These are phyloP conservation scores for Synanthedon tipuliformis DNA, from an alignment of 2,888 invertebrate species.

Conservation along the genomic window DNA sequence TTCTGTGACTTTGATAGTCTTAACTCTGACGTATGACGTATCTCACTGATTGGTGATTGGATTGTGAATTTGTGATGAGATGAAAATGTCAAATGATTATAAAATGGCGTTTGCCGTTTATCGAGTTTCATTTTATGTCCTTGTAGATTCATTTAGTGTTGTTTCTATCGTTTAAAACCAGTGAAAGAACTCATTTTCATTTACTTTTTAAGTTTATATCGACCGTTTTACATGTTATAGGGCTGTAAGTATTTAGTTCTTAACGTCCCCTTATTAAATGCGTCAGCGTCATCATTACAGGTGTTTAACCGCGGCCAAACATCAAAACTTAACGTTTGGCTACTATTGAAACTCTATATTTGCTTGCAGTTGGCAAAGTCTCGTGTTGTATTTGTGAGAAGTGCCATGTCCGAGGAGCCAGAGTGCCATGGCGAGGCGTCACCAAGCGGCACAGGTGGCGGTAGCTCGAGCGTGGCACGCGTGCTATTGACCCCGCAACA, in stretches of 20 bases:
- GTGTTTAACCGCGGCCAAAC: slow-evolving; percentile 47
- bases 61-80: no score
- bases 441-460: slow-evolving; percentile 50
- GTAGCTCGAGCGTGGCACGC: slow-evolving; percentile 65
- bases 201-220: slow-evolving; percentile 6
- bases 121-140: slow-evolving; percentile 36
- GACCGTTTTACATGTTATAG: slow-evolving; percentile 12
- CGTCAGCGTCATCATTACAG: slow-evolving; percentile 26
- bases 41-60: no score
- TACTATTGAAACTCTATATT: slow-evolving; percentile 37
- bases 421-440: slow-evolving; percentile 60
- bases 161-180: background rate
- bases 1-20: no score
- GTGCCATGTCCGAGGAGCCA: slow-evolving; percentile 67
- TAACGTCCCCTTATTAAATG: slow-evolving; percentile 13
- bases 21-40: no score
- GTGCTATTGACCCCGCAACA: slow-evolving; percentile 75
- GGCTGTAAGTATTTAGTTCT: slow-evolving; percentile 31
- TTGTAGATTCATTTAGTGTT: slow-evolving; percentile 20
- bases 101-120: slow-evolving; percentile 47
- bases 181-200: slow-evolving; percentile 5
- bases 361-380: slow-evolving; percentile 60
- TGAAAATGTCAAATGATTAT: slow-evolving; percentile 23
- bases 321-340: slow-evolving; percentile 24
- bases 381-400: slow-evolving; percentile 49